Conservation (phyloP, 2,888 invertebrate species). For the Drosophila stalkeri region DNA sequence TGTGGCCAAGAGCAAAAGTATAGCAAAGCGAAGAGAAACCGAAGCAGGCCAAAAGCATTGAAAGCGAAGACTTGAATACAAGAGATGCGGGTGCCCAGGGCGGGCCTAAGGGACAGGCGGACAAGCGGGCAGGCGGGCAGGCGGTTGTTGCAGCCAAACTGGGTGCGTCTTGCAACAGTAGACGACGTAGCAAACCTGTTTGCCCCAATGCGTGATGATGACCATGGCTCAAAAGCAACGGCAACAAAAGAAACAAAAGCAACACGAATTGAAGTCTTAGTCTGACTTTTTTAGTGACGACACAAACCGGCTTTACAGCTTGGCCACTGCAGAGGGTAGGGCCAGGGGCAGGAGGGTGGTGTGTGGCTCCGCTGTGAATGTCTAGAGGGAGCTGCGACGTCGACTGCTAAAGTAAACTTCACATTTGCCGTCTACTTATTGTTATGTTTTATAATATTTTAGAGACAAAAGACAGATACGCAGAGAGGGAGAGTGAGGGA, state of each 20-base stretch:
- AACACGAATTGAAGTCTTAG: slow-evolving; percentile 38
- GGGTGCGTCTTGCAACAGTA: slow-evolving; percentile 77
- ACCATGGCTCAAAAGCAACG: slow-evolving; percentile 46
- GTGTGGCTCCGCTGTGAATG: background rate
- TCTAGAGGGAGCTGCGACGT: slow-evolving; percentile 24
- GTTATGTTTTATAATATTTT: slow-evolving; percentile 79
- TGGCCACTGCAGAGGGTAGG: slow-evolving; percentile 11
- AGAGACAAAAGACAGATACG: slow-evolving; percentile 65
- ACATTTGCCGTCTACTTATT: slow-evolving; percentile 77
- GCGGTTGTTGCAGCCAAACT: slow-evolving; percentile 42
- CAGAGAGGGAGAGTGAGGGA: background rate
- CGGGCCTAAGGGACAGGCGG: background rate
- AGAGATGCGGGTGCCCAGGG: slow-evolving; percentile 19
- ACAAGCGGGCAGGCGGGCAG: background rate
- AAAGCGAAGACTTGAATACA: slow-evolving; percentile 67
- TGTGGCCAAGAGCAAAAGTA: slow-evolving; percentile 58
- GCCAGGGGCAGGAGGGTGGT: background rate
- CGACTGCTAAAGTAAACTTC: slow-evolving; percentile 52
- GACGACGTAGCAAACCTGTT: slow-evolving; percentile 62
- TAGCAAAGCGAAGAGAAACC: slow-evolving; percentile 40
- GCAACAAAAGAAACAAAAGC: slow-evolving; percentile 21
- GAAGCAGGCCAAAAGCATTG: slow-evolving; percentile 67
- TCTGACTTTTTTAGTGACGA: slow-evolving; percentile 71
- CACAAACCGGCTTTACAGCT: slow-evolving; percentile 73
- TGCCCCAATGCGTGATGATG: slow-evolving; percentile 48